A percentile compares a stretch with the other conserved stretches of the same genome.
Conservation (phyloP, 2,113 vertebrate species). For the Corythornis vintsioides region DNA sequence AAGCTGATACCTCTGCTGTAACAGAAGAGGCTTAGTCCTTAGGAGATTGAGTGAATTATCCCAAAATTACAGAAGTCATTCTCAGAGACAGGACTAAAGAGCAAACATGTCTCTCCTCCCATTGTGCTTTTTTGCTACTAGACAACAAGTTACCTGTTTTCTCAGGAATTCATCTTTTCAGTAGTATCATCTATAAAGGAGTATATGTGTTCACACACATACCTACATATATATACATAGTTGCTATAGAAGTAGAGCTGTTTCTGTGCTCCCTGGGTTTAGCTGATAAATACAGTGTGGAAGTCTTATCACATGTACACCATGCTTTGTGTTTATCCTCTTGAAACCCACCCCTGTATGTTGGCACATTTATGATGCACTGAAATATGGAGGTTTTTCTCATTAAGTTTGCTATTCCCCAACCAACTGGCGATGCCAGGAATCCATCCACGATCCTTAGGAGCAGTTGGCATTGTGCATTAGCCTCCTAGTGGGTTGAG, state of each 20-base stretch:
- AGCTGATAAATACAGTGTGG: neutral
- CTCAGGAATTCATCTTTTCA: neutral
- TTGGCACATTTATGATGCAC: neutral
- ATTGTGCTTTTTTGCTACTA: neutral
- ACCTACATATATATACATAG: accelerated
- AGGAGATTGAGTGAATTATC: neutral
- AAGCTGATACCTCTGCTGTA: neutral
- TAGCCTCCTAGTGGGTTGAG: slow-evolving; percentile 62
- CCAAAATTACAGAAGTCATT: neutral
- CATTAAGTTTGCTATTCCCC: slow-evolving; percentile 66
- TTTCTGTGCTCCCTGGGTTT: neutral
- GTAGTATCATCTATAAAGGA: neutral
- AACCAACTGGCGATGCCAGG: slow-evolving; percentile 43
- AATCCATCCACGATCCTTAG: slow-evolving; percentile 52
- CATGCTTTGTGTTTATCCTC: neutral
- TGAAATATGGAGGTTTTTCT: slow-evolving; percentile 53
- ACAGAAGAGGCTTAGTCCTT: neutral
- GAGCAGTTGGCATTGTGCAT: slow-evolving; percentile 63
- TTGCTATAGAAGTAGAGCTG: neutral
- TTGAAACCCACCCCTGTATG: neutral
- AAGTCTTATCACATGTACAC: neutral
- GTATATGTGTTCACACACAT: neutral
- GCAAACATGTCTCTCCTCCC: neutral
- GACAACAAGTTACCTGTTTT: neutral
- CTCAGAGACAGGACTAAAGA: neutral